Conservation (phyloP, 2,888 invertebrate species). For the Xiphydria camelus region DNA sequence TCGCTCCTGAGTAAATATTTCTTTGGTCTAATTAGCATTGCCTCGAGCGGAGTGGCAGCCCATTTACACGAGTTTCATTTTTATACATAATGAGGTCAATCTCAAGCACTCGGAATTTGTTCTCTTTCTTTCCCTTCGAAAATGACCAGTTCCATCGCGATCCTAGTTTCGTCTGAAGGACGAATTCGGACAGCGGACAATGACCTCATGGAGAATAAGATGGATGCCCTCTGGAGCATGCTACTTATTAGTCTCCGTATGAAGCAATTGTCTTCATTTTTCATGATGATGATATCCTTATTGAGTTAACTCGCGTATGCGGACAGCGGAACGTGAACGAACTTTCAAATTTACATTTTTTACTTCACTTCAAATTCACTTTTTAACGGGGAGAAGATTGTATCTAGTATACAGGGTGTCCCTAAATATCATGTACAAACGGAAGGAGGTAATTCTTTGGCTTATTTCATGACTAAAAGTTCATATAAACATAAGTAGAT, state of each 20-base stretch:
- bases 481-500: too few species aligned
- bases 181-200: conserved; percentile 14
- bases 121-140: not conserved
- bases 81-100: conserved; percentile 21
- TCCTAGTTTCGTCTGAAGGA: conserved; percentile 8
- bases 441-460: too few species aligned
- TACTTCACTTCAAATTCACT: too few species aligned
- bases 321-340: too few species aligned
- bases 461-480: too few species aligned
- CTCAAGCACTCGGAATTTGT: not conserved
- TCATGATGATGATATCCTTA: conserved; percentile 40
- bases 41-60: conserved; percentile 25
- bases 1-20: not conserved
- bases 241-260: too few species aligned
- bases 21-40: conserved; percentile 22
- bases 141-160: too few species aligned
- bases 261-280: conserved; percentile 38
- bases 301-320: conserved; percentile 29
- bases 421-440: too few species aligned
- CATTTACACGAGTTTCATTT: conserved; percentile 25
- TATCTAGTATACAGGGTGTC: too few species aligned
- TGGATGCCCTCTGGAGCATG: conserved; percentile 27
- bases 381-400: too few species aligned
- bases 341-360: too few species aligned
- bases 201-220: conserved; percentile 27